phyloP scores from a whole-genome alignment of 2,888 invertebrate species.

The Dynastes tityus region DNA sequence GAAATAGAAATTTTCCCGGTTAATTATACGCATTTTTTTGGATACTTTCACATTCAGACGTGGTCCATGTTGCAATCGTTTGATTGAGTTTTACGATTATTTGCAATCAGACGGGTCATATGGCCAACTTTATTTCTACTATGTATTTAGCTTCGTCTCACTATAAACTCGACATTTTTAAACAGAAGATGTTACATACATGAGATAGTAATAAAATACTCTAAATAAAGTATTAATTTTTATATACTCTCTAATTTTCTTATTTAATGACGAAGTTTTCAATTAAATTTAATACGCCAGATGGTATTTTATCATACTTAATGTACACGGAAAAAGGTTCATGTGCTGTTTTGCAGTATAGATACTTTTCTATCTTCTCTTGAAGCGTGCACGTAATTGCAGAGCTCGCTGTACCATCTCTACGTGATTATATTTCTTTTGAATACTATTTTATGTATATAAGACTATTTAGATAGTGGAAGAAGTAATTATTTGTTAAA shows the following conservation, averaged over 20 bases:
- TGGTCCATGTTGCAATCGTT: constrained; percentile 29
- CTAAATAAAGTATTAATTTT: constrained; percentile 39
- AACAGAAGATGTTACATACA: constrained; percentile 35
- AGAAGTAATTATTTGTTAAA: neutral
- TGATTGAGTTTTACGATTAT: constrained; percentile 37
- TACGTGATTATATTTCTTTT: too few relatives aligned
- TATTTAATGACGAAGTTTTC: neutral
- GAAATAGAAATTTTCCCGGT: constrained; percentile 15
- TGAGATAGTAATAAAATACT: constrained; percentile 40
- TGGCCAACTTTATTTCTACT: constrained; percentile 33
- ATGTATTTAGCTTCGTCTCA: constrained; percentile 11
- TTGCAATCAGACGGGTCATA: constrained; percentile 34
- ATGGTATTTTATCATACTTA: neutral
- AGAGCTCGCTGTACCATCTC: too few relatives aligned
- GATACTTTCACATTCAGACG: constrained; percentile 23
- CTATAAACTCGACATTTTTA: constrained; percentile 40
- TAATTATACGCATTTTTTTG: constrained; percentile 40
- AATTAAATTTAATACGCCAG: neutral
- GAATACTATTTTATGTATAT: too few relatives aligned
- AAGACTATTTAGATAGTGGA: too few relatives aligned
- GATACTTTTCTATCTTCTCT: too few relatives aligned
- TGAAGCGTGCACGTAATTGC: too few relatives aligned
- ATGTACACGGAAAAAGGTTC: too few relatives aligned
- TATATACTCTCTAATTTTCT: neutral
- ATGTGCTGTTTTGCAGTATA: too few relatives aligned